phyloP scores from a whole-genome alignment of 2,797 vertebrate genomes.

The Sebastes alutus region DNA sequence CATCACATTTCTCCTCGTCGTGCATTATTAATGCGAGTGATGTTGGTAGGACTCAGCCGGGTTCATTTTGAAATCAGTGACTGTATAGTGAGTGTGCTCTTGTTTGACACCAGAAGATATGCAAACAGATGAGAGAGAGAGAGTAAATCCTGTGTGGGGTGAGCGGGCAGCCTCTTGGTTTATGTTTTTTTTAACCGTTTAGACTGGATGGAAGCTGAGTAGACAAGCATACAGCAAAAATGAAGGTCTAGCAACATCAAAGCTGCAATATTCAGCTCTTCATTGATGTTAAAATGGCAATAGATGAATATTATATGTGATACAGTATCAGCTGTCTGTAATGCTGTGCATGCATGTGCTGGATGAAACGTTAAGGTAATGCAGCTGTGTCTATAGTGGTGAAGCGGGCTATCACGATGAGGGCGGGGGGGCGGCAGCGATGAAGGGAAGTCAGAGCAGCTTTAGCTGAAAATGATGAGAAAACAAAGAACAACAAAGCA shows the following conservation, averaged over 20 bases:
- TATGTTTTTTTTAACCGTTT: not conserved
- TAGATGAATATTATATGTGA: not conserved
- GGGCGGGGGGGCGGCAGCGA: too few species aligned
- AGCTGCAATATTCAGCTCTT: not conserved
- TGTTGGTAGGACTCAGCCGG: not conserved
- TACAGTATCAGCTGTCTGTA: not conserved
- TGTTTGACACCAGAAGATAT: conserved; percentile 16
- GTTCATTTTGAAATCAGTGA: conserved; percentile 23
- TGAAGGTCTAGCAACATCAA: not conserved
- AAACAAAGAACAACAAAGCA: not conserved
- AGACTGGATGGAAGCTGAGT: not conserved
- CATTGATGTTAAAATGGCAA: not conserved
- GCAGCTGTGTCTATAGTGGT: too few species aligned
- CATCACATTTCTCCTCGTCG: not conserved
- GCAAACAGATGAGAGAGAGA: conserved; percentile 7
- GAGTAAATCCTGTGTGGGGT: not conserved
- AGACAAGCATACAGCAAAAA: too few species aligned
- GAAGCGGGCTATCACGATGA: too few species aligned
- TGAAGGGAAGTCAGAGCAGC: not conserved
- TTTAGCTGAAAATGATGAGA: not conserved
- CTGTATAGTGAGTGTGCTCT: not conserved
- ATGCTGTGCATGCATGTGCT: not conserved
- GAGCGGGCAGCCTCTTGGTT: not conserved
- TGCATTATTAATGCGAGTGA: conserved; percentile 33
- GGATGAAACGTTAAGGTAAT: not conserved